Evolutionary conservation across 2,113 vertebrate genomes (phyloP), one percentile per base, ranked within the genome.

Genomic region (Callocephalon fimbriatum): DNA sequence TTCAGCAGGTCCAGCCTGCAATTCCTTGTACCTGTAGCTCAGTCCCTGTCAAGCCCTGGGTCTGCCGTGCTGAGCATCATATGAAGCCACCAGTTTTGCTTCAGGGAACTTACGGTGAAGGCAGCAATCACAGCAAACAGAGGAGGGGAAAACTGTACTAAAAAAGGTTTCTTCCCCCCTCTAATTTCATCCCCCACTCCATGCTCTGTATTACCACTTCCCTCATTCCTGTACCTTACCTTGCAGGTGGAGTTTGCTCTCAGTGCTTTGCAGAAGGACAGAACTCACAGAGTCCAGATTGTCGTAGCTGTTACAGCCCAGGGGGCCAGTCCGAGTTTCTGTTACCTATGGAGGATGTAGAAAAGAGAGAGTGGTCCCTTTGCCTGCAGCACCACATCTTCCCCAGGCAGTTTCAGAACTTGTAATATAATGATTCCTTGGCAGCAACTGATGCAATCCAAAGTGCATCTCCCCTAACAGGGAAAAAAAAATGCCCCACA

Each of bases 261-360:
- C 99, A 17, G 99, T 99, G 98, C 99, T 99, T 98, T 99, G 99
- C 96, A 99, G 99, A 93, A 99, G 99, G 97, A 99, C 99, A 7
- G 99, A 99, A 98, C 99, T 99, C 96, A 99, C 99, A 48, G 99
- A 99, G 99, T 99, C 99, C 98, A 99, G 99, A 98, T 99, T 99
- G 98, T 99, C 99, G 31, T 99, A 99, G 98, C 99, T 99, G 98
- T 99, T 99, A 98, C 99, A 99, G 95, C 99, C 99, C 97, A 99
- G 97, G 5, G 99, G 99, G 70, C 99, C 99, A 1, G 99, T 99
- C 90, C 99, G 99, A 63, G 99, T 99, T 98, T 99, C 99, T 44
- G 99, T 99, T 96, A 99, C 99, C 99, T 99, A 72, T 3, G 63
- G 77, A 73, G 79, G 48, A 54, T 76, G 61, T 2, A 90, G 40